phyloP scores from a whole-genome alignment of 2,113 vertebrate genomes.

The Planiliza haematocheilus region DNA sequence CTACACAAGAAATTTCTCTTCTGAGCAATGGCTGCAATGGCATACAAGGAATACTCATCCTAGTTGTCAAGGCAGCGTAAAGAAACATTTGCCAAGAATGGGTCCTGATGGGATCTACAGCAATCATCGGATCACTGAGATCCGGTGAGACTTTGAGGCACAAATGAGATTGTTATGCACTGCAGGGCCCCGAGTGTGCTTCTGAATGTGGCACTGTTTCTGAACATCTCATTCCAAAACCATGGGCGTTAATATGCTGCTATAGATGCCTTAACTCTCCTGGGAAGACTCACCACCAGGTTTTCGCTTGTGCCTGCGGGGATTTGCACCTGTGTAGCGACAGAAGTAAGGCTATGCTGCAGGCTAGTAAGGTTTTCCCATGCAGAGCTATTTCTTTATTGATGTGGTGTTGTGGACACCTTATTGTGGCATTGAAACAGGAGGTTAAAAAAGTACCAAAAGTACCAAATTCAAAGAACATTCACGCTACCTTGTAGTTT shows the following conservation, averaged over 20 bases:
- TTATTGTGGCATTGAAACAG: too few species aligned
- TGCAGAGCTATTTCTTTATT: not conserved
- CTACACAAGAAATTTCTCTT: not conserved
- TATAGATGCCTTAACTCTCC: not conserved
- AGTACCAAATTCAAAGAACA: too few species aligned
- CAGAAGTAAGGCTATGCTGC: too few species aligned
- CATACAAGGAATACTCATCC: too few species aligned
- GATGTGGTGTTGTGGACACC: too few species aligned
- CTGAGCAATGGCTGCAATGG: not conserved
- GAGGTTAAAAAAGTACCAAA: too few species aligned
- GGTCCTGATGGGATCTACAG: conserved; percentile 1
- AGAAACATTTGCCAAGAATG: not conserved
- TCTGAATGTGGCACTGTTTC: too few species aligned
- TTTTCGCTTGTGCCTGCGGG: not conserved
- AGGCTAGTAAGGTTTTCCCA: too few species aligned
- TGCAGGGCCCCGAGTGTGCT: too few species aligned
- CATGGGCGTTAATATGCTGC: not conserved
- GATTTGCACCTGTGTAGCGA: not conserved
- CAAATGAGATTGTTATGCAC: not conserved
- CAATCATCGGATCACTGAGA: not conserved
- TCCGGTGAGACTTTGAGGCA: not conserved
- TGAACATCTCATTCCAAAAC: not conserved
- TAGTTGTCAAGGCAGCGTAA: not conserved
- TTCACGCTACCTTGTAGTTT: too few species aligned
- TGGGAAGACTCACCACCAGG: not conserved